Evolutionary conservation across 2,888 invertebrate species (phyloP).

Genomic region (Fissipunctia ypsillon): DNA sequence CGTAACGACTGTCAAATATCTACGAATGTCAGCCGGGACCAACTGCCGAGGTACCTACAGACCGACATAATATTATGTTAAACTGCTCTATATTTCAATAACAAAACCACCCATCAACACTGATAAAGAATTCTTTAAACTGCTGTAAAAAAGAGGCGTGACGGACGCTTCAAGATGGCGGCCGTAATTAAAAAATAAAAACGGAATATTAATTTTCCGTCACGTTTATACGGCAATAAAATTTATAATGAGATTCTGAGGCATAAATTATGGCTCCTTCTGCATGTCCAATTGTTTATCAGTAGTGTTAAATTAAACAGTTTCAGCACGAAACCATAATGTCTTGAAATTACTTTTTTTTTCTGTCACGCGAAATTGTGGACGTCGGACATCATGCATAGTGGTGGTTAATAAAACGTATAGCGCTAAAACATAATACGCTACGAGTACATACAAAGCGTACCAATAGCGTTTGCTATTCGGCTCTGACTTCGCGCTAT

Average conservation of each 20-base stretch:
- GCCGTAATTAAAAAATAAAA: slow-evolving; percentile 72
- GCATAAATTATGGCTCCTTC: slow-evolving; percentile 48
- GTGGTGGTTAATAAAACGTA: no score
- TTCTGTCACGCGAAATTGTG: slow-evolving; percentile 3
- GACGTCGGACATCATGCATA: neutral
- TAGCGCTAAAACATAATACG: no score
- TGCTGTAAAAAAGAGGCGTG: slow-evolving; percentile 69
- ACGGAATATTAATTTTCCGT: slow-evolving; percentile 70
- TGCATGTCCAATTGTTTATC: slow-evolving; percentile 57
- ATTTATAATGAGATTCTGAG: slow-evolving; percentile 58
- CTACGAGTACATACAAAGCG: no score
- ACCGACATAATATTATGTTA: no score
- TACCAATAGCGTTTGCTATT: no score
- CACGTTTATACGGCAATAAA: slow-evolving; percentile 67
- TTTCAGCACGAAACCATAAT: slow-evolving; percentile 34
- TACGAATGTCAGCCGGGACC: no score
- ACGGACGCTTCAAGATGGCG: slow-evolving; percentile 72
- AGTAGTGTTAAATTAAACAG: slow-evolving; percentile 46
- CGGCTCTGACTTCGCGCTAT: no score
- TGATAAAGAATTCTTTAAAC: slow-evolving; percentile 48
- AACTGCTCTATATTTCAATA: no score
- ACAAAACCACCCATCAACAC: slow-evolving; percentile 6
- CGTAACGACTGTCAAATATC: no score
- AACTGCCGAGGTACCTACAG: no score
- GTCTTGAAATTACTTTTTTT: slow-evolving; percentile 15